A percentile compares a stretch with the other conserved stretches of the same genome.
These are phyloP conservation scores for Neoaliturus tenellus DNA, from an alignment of 2,888 invertebrate genomes.

Conservation along the genomic window DNA sequence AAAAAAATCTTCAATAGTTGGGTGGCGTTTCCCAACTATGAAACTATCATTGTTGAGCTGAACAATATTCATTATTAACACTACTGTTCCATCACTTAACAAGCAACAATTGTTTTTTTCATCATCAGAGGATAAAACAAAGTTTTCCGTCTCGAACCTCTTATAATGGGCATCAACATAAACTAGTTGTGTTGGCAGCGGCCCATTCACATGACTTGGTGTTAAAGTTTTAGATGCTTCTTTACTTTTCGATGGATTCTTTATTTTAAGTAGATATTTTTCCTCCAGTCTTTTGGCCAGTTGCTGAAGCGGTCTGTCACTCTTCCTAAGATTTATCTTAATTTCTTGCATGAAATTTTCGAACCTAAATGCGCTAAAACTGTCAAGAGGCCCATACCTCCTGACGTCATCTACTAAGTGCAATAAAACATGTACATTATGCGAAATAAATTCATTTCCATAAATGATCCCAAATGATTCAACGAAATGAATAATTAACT, in stretches of 20 bases:
- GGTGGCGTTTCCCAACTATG: constrained; percentile 13
- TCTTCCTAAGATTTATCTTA: constrained; percentile 60
- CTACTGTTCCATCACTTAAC: constrained; percentile 27
- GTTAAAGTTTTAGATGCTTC: neutral
- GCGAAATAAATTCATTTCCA: constrained; percentile 62
- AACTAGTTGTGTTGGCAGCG: neutral
- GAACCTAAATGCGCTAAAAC: constrained; percentile 64
- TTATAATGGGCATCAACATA: neutral
- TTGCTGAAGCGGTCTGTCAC: constrained; percentile 53
- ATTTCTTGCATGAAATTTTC: constrained; percentile 65
- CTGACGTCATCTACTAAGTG: constrained; percentile 66
- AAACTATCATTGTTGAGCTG: neutral
- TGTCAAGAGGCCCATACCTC: constrained; percentile 62
- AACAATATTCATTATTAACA: neutral
- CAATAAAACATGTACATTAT: constrained; percentile 67
- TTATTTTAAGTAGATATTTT: neutral
- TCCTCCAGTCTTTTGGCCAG: constrained; percentile 37
- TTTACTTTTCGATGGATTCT: neutral
- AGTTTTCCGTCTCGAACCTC: neutral
- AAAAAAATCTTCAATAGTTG: neutral
- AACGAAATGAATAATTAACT: constrained; percentile 65
- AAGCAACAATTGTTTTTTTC: constrained; percentile 41
- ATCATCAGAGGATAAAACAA: neutral
- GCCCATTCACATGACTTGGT: constrained; percentile 4
- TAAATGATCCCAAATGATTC: constrained; percentile 56